Evolutionary conservation across 2,888 invertebrate species (phyloP).

Genomic region (Pedicia rivosa): DNA sequence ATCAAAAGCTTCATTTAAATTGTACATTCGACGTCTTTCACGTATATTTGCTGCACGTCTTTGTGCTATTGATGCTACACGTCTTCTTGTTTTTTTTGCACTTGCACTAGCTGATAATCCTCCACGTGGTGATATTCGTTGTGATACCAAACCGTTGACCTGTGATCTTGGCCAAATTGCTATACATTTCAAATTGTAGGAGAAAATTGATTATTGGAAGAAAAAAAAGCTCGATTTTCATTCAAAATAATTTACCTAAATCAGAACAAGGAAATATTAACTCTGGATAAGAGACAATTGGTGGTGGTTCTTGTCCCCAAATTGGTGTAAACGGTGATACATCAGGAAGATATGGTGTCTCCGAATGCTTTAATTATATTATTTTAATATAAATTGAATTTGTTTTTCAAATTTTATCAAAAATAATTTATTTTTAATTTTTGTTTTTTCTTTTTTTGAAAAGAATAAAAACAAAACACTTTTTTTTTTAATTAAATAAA

Average conservation of each 20-base stretch:
- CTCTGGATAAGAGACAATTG: slow-evolving; percentile 47
- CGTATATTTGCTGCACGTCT: slow-evolving; percentile 84
- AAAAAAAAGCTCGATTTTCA: slow-evolving; percentile 1
- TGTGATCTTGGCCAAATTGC: slow-evolving; percentile 39
- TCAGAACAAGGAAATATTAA: slow-evolving; percentile 55
- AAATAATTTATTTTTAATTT: background rate
- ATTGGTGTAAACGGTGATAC: slow-evolving; percentile 27
- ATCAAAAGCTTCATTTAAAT: slow-evolving; percentile 91
- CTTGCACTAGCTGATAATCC: slow-evolving; percentile 19
- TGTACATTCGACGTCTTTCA: slow-evolving; percentile 87
- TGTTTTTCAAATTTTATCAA: background rate
- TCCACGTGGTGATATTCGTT: slow-evolving; percentile 19
- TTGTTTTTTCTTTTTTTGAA: background rate
- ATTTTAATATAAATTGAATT: background rate
- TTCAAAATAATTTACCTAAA: slow-evolving; percentile 30
- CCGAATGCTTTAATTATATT: slow-evolving; percentile 20
- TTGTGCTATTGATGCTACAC: slow-evolving; percentile 82
- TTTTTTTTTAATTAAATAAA: no score
- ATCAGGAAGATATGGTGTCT: slow-evolving; percentile 27
- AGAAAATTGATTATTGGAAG: background rate
- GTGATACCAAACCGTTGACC: slow-evolving; percentile 33
- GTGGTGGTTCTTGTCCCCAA: slow-evolving; percentile 33
- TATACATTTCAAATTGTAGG: slow-evolving; percentile 11
- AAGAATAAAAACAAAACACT: background rate
- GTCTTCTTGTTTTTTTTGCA: slow-evolving; percentile 56